Percentiles rank a stretch among this genome's conserved stretches.
Conservation (phyloP, 2,797 vertebrate genomes). For the Avahi laniger region DNA sequence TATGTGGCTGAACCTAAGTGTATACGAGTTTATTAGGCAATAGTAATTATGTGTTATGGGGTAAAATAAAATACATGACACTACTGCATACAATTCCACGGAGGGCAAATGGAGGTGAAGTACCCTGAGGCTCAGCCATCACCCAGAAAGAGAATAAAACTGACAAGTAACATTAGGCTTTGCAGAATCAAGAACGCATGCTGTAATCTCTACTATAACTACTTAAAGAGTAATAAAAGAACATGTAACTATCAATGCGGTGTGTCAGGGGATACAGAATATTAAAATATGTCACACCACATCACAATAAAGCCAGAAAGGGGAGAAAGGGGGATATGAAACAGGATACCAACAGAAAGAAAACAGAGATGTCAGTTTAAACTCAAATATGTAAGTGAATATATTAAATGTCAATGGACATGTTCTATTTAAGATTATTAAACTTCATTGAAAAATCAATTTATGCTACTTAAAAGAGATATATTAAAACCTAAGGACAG, state of each 20-base stretch:
- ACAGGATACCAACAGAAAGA: background rate
- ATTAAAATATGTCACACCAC: background rate
- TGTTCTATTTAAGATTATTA: background rate
- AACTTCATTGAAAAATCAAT: background rate
- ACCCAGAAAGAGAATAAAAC: background rate
- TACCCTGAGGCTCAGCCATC: background rate
- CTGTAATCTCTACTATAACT: background rate
- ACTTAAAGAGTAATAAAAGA: background rate
- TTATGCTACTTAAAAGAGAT: background rate
- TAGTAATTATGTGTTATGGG: background rate
- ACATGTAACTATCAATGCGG: background rate
- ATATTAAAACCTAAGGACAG: background rate
- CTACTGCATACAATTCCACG: background rate
- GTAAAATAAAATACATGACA: background rate
- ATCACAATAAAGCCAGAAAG: background rate
- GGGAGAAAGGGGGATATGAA: background rate
- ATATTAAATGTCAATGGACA: background rate
- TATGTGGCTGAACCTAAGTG: background rate
- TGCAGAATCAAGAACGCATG: background rate
- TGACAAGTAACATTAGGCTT: background rate
- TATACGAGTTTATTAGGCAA: background rate
- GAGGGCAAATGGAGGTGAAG: background rate
- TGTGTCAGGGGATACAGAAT: background rate
- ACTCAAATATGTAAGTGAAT: background rate
- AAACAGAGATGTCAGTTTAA: slow-evolving; percentile 1